Evolutionary conservation across 2,797 vertebrate species (phyloP), one percentile per base, ranked within the genome.

Genomic region (Falco columbarius): DNA sequence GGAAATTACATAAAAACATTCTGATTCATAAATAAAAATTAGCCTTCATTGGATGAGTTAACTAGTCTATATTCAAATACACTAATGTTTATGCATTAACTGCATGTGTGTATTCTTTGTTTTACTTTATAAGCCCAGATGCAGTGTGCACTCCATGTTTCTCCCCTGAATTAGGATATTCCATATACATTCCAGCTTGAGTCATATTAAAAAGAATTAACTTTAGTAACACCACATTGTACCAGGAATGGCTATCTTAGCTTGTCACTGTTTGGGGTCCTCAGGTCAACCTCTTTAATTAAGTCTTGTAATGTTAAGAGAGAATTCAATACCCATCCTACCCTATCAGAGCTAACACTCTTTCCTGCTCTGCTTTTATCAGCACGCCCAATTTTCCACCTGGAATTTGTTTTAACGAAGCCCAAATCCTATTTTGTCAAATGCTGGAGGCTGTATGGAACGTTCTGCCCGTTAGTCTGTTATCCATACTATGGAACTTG

Each of bases 271-370:
- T 79, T 93, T 49, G 82, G 87, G 97, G 95, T 97, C 95, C 92
- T 93, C 95, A 62, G 97, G 97, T 98, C 97, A 97, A 79, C 94
- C 94, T 97, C 96, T 96, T 96, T 97, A 97, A 97, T 97, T 97
- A 97, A 97, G 92, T 95, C 96, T 73, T 88, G 95, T 96, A 96
- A 96, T 76, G 92, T 95, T 93, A 93, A 82, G 94, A 96, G 86
- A 94, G 91, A 96, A 96, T 95, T 95, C 97, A 96, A 96, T 96
- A 96, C 94, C 94, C 92, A 94, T 95, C 95, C 95, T 94, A 68
- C 92, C 95, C 96, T 96, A 95, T 96, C 96, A 95, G 92, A 91
- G 89, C 95, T 94, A 95, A 92, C 92, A 88, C 95, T 95, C 95
- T 97, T 96, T 81, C 90, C 93, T 92, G 90, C 67, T 17, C 91